These are phyloP conservation scores for Megalops cyprinoides DNA, from an alignment of 2,797 vertebrate species.

Conservation along the genomic window DNA sequence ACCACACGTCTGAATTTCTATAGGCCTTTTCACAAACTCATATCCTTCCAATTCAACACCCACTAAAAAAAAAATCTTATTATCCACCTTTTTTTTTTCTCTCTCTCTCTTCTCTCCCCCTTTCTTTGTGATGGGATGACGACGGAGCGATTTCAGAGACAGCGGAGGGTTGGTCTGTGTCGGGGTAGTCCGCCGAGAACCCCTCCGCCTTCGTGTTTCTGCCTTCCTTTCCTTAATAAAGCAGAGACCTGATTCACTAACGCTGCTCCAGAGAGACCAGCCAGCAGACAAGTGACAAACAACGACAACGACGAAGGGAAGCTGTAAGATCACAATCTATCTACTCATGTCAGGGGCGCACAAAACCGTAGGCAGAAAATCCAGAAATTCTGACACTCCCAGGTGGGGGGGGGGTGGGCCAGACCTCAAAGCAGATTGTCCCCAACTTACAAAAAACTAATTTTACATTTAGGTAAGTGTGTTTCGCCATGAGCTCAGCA, in stretches of 20 bases:
- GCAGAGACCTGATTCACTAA: slow-evolving; percentile 70
- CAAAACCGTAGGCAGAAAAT: neutral
- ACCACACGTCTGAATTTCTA: slow-evolving; percentile 65
- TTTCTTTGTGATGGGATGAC: slow-evolving; percentile 52
- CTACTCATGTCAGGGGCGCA: slow-evolving; percentile 18
- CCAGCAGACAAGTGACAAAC: slow-evolving; percentile 47
- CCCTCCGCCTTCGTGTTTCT: slow-evolving; percentile 62
- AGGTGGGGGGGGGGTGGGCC: neutral
- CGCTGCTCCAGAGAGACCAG: slow-evolving; percentile 48
- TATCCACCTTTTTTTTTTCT: slow-evolving; percentile 57
- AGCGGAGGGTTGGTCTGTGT: slow-evolving; percentile 61
- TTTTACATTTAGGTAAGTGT: neutral
- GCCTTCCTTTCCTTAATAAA: slow-evolving; percentile 69
- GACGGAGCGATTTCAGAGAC: slow-evolving; percentile 74
- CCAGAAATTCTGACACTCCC: neutral
- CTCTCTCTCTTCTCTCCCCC: too few relatives aligned
- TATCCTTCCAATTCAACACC: slow-evolving; percentile 64
- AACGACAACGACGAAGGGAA: slow-evolving; percentile 30
- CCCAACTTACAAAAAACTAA: neutral
- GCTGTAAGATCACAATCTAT: slow-evolving; percentile 2
- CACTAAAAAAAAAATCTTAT: slow-evolving; percentile 31
- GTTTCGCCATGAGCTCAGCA: neutral
- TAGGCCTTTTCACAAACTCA: slow-evolving; percentile 59
- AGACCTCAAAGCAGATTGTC: neutral
- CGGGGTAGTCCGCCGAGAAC: slow-evolving; percentile 65